Evolutionary conservation across 2,888 invertebrate species (phyloP), one percentile per base, ranked within the genome.

Genomic region (Drosophila lutescens): DNA sequence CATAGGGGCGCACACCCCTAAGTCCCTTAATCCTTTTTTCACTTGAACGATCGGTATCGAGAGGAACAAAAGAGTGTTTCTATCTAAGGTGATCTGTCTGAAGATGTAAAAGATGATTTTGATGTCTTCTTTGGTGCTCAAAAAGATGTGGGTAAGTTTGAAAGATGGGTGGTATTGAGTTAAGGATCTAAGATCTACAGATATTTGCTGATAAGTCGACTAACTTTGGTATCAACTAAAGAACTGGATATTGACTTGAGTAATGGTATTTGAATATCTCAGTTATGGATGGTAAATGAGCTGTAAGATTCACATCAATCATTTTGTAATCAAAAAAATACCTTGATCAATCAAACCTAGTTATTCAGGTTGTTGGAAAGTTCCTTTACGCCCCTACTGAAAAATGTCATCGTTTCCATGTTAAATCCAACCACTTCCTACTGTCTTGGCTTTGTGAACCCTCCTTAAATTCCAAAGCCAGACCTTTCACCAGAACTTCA

Each of bases 11-110:
- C 40, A 47, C 46, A 36, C 66, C 65, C 59, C 68, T 66, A 66
- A 66, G 66, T 68, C 30, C 15, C 68, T 55, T 67, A 66, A 66
- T 67, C 66, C 66, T 66, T 66, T 63, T 54, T 66, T 54, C 68
- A 26, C 40, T 32, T 47, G 65, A 66, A 66, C 44, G 66, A 66
- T 67, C 58, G 10, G 34, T 36, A 55, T 47, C 10, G 32, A 36
- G 15, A 9, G 17, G 13, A 26, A 66, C 65, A 67, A 65, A 32
- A 8, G 26, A 20, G 38, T 40, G 17, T 40, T 13, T 17, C 38
- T 40, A 66, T 66, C 66, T 26, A 6, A 15, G 26, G 32, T 47
- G 55, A 55, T 67, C 55, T 15, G 20, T 66, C 66, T 55, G 38
- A 34, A 47, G 47, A 54, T 55, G 34, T 15, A 20, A 10, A 47